Evolutionary conservation across 1,140 invertebrate genomes (phyloP).

Genomic region (Daktulosphaira vitifoliae): DNA sequence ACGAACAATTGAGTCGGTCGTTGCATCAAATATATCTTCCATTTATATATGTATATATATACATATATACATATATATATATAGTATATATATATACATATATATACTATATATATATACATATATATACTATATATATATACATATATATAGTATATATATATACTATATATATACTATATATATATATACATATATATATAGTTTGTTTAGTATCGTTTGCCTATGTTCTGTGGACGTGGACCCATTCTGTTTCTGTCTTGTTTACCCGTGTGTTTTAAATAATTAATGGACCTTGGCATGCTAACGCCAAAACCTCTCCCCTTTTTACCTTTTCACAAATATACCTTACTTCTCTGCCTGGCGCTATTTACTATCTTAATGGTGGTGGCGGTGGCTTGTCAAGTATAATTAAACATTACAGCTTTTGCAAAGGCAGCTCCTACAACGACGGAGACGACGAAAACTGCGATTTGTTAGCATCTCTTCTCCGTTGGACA

Average conservation of each 20-base stretch:
- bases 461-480: slow-evolving; percentile 26
- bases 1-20: too few species aligned
- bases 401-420: slow-evolving; percentile 30
- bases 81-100: too few species aligned
- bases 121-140: too few species aligned
- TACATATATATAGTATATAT: too few species aligned
- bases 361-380: background rate
- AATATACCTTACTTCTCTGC: background rate
- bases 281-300: slow-evolving; percentile 31
- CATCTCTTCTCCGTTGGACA: background rate
- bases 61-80: too few species aligned
- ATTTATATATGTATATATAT: too few species aligned
- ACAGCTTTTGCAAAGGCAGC: background rate
- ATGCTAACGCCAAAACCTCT: slow-evolving; percentile 19
- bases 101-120: too few species aligned
- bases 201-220: slow-evolving; percentile 23
- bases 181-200: background rate
- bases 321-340: slow-evolving; percentile 20
- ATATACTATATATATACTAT: too few species aligned
- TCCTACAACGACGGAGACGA: background rate
- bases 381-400: background rate
- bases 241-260: slow-evolving; percentile 25
- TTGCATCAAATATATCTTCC: too few species aligned
- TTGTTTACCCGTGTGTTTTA: slow-evolving; percentile 27
- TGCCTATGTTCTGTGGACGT: slow-evolving; percentile 18